Base-by-base conservation (phyloP, 2,113 vertebrate species). In the Leptosomus discolor region DNA sequence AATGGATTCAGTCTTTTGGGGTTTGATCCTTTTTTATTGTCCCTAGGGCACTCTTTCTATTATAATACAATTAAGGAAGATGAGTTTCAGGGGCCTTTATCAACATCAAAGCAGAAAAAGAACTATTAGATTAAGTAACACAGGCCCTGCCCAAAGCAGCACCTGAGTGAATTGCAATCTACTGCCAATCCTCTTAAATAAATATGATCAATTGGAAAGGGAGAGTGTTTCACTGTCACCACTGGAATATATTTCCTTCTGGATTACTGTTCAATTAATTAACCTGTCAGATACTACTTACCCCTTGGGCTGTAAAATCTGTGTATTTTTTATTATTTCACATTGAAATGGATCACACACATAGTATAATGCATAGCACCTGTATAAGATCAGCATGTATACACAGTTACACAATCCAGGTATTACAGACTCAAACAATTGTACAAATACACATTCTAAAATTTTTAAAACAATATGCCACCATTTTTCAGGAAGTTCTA, bases 251-350 rank as follows among this genome's bases (percentile, higher is more conserved):
- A 65, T 91, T 87, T 91, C 92, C 94, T 92, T 32, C 65, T 61
- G 80, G 91, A 85, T 64, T 96, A 78, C 56, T 82, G 48, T 91
- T 96, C 41, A 96, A 58, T 94, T 97, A 97, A 95, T 94, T 95
- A 94, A 96, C 41, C 34, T 91, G 22, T 6, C 36, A 82, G 27
- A 57, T 53, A 53, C 46, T 54, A 32, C 60, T 67, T 91, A 26
- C 5, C 20, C 12, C 18, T 69, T 91, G 48, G 22, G 58, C 11
- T 68, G 63, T 27, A 60, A 81, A 87, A 88, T 41, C 11, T 50
- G 34, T 83, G 9, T 61, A 22, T 60, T 48, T 65, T 77, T 73
- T 85, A 73, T 78, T 82, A 51, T 86, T 94, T 95, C 92, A 9
- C 13, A 68, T 8, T 64, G 15, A 64, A 75, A 81, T 48, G 11